Evolutionary conservation across 2,113 vertebrate genomes (phyloP).

Genomic region (Danionella cerebrum): DNA sequence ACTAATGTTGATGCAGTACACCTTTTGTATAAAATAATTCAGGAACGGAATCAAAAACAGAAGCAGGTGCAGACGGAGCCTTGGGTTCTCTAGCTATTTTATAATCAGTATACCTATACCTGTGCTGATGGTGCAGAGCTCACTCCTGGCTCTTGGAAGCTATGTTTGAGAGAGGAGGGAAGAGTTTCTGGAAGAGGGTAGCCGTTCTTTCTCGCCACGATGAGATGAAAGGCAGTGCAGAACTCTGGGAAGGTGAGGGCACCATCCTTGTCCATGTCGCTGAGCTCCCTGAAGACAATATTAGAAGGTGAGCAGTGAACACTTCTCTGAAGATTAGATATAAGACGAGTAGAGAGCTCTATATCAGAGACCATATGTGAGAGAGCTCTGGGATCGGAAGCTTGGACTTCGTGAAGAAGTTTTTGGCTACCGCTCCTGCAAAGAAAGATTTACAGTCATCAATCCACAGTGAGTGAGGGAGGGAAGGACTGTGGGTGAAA

Average conservation of each 20-base stretch:
- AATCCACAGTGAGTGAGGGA: neutral
- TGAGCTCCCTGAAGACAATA: conserved; percentile 90
- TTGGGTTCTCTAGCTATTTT: no score
- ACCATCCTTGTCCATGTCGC: conserved; percentile 98
- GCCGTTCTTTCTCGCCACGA: conserved; percentile 96
- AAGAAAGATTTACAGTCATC: neutral
- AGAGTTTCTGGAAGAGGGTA: conserved; percentile 97
- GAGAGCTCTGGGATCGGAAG: conserved; percentile 92
- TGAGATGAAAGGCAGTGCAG: conserved; percentile 96
- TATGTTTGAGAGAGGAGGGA: conserved; percentile 73
- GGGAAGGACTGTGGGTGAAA: no score
- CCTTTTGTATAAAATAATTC: no score
- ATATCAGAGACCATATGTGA: conserved; percentile 87
- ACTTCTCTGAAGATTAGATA: no score
- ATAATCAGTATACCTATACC: no score
- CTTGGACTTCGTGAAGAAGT: conserved; percentile 97
- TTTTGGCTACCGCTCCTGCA: conserved; percentile 86
- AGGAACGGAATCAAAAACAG: no score
- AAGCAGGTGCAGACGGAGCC: no score
- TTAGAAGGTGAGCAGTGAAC: no score
- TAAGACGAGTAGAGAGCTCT: neutral
- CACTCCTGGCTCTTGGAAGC: conserved; percentile 59
- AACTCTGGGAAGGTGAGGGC: conserved; percentile 95
- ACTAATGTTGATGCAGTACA: no score
- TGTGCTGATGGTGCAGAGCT: conserved; percentile 39